Conservation (phyloP, 2,113 vertebrate genomes). For the Daboia siamensis region DNA sequence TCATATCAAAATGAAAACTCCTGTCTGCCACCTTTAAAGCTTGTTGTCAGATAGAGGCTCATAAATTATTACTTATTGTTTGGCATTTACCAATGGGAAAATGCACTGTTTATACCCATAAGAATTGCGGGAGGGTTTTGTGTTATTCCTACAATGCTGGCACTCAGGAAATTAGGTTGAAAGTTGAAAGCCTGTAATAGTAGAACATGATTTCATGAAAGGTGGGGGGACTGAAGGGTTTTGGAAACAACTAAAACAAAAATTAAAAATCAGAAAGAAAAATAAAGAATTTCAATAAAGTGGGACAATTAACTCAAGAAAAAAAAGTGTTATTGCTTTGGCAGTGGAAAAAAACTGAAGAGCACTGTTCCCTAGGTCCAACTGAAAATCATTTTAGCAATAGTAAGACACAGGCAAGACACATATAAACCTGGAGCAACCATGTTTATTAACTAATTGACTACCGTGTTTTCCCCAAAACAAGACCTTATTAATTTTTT, state of each 20-base stretch:
- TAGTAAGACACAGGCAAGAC: background rate
- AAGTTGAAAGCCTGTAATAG: background rate
- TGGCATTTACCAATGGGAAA: background rate
- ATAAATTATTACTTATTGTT: background rate
- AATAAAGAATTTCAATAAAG: background rate
- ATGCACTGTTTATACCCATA: background rate
- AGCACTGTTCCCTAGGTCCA: background rate
- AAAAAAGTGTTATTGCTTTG: background rate
- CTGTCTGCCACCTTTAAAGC: background rate
- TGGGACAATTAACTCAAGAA: background rate
- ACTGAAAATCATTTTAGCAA: background rate
- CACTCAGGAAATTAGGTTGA: background rate
- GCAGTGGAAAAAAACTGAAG: background rate
- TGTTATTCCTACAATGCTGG: background rate
- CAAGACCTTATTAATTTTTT: too few relatives aligned
- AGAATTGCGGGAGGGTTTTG: background rate
- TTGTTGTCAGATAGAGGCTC: background rate
- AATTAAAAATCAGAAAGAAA: background rate
- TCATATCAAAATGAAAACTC: background rate
- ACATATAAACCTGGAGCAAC: background rate
- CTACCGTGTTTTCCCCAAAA: background rate
- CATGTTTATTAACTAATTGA: background rate
- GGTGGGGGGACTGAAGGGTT: background rate
- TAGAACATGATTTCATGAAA: background rate
- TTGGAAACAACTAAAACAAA: background rate